Percentiles rank a stretch among this genome's conserved stretches.
Conservation (phyloP, 2,113 vertebrate genomes). For the Varanus komodoensis region DNA sequence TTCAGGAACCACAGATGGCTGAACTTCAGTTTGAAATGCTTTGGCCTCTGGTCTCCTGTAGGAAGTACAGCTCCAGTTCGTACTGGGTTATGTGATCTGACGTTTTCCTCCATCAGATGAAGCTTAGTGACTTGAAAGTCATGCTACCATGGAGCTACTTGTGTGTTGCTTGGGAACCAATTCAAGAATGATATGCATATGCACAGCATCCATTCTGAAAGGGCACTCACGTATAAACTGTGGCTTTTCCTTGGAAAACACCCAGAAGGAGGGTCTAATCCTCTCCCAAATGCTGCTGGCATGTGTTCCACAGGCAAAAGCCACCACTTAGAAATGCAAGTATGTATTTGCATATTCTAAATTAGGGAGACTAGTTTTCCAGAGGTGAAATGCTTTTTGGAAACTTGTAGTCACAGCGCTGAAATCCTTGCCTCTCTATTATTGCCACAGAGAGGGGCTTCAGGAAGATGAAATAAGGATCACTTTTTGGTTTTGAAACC, state of each 20-base stretch:
- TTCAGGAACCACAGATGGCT: background rate
- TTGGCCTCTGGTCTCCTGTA: background rate
- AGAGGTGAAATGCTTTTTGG: background rate
- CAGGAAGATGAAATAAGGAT: background rate
- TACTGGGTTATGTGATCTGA: background rate
- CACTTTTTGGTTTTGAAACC: background rate
- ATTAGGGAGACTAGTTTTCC: background rate
- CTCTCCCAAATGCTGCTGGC: background rate
- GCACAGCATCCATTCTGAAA: background rate
- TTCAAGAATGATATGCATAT: background rate
- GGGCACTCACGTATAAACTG: background rate
- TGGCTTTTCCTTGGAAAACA: background rate
- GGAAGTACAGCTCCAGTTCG: background rate
- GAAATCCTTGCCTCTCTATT: background rate
- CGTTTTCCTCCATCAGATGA: background rate
- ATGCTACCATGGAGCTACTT: background rate
- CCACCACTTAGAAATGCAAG: background rate
- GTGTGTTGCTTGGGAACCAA: background rate
- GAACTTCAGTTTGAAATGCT: background rate
- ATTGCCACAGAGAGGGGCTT: background rate
- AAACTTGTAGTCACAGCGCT: background rate
- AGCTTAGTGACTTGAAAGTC: background rate
- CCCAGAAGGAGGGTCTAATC: background rate
- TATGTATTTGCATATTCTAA: background rate
- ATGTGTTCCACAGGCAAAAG: background rate